phyloP scores from a whole-genome alignment of 2,888 invertebrate species.

The Diarsia mendica region DNA sequence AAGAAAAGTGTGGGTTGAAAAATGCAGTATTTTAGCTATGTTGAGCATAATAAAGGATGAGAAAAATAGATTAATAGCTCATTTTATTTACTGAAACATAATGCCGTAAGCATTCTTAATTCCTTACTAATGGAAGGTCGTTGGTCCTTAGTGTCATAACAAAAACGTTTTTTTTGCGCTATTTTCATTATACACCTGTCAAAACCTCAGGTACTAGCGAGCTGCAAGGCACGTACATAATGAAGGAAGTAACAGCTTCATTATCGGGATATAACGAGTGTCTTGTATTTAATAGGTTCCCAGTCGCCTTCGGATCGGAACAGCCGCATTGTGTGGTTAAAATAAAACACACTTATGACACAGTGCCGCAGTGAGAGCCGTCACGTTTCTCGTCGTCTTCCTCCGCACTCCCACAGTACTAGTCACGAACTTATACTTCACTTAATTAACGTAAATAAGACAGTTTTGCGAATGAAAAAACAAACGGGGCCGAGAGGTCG shows the following conservation, averaged over 20 bases:
- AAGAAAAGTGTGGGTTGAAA: conserved; percentile 3
- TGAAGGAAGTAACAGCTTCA: conserved; percentile 63
- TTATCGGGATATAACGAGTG: conserved; percentile 58
- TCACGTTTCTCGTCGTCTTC: conserved; percentile 78
- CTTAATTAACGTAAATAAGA: conserved; percentile 90
- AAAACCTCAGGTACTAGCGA: conserved; percentile 54
- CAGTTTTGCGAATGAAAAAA: conserved; percentile 87
- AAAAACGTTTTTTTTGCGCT: conserved; percentile 40
- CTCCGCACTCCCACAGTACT: conserved; percentile 83
- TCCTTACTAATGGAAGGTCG: conserved; percentile 6
- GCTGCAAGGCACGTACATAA: conserved; percentile 51
- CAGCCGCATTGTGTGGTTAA: conserved; percentile 55
- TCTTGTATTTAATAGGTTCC: conserved; percentile 53
- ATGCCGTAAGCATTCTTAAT: background rate
- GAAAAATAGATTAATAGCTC: background rate
- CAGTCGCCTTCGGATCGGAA: conserved; percentile 45
- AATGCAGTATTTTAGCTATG: background rate
- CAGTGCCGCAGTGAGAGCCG: conserved; percentile 61
- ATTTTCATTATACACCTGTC: conserved; percentile 59
- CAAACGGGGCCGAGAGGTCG: conserved; percentile 80
- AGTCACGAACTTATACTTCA: conserved; percentile 90
- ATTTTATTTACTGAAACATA: conserved; percentile 6
- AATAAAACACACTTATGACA: conserved; percentile 66
- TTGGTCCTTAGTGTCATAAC: conserved; percentile 22
- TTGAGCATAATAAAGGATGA: background rate